Evolutionary conservation across 2,888 invertebrate species (phyloP).

Genomic region (Pachliopta kotzebuea): DNA sequence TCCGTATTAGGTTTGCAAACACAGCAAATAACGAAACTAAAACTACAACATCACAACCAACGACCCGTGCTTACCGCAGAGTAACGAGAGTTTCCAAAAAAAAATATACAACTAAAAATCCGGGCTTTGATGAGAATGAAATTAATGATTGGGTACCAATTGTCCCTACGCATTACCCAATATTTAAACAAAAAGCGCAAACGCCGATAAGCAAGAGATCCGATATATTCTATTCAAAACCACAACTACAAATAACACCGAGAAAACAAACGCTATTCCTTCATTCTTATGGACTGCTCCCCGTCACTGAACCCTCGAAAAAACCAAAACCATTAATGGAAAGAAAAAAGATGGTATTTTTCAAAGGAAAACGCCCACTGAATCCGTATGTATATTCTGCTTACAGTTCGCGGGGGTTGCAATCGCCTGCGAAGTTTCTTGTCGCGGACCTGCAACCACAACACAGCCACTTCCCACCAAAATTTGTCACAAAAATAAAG

Average conservation of each 20-base stretch:
- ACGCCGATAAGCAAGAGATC: constrained; percentile 53
- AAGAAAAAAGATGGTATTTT: constrained; percentile 57
- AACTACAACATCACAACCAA: constrained; percentile 41
- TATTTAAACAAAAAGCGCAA: constrained; percentile 41
- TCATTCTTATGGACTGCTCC: constrained; percentile 62
- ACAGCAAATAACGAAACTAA: constrained; percentile 40
- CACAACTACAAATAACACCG: constrained; percentile 34
- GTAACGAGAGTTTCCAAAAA: constrained; percentile 62
- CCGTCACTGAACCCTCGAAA: constrained; percentile 45
- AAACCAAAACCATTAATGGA: constrained; percentile 37
- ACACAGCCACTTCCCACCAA: constrained; percentile 49
- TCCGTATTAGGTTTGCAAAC: constrained; percentile 46
- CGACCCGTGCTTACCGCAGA: constrained; percentile 56
- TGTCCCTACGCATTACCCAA: constrained; percentile 59
- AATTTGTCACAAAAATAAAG: constrained; percentile 69
- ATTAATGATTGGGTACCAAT: constrained; percentile 74
- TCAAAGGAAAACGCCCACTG: constrained; percentile 53
- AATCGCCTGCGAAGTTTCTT: constrained; percentile 42
- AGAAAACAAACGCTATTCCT: constrained; percentile 57
- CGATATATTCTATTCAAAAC: constrained; percentile 38
- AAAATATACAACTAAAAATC: constrained; percentile 46
- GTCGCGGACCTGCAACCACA: constrained; percentile 54
- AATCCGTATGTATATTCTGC: constrained; percentile 54
- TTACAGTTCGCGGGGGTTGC: constrained; percentile 54
- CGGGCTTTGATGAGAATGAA: constrained; percentile 49